phyloP scores from a whole-genome alignment of 2,888 invertebrate genomes.

The Pollenia labialis region DNA sequence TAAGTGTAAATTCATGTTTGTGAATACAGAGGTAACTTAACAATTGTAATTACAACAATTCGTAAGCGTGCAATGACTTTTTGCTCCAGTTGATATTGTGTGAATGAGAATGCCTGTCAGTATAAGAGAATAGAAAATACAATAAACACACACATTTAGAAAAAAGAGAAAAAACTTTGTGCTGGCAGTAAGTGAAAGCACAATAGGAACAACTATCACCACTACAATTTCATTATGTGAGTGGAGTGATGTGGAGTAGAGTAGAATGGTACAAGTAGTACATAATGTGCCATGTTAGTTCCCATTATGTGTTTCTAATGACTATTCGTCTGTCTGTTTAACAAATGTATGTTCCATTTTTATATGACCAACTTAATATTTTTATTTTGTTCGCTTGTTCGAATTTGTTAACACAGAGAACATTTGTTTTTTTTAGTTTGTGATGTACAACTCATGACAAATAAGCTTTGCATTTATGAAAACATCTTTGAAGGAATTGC shows the following conservation, averaged over 20 bases:
- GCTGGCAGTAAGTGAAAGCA: conserved; percentile 64
- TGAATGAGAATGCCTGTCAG: conserved; percentile 59
- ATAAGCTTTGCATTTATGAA: neutral
- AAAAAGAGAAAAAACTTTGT: conserved; percentile 25
- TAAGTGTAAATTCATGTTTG: conserved; percentile 2
- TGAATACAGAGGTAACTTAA: conserved; percentile 54
- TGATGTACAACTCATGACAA: neutral
- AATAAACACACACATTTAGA: conserved; percentile 6
- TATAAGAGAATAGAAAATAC: conserved; percentile 47
- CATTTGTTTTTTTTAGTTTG: neutral
- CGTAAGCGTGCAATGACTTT: conserved; percentile 72
- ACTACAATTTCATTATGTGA: conserved; percentile 42
- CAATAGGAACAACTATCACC: conserved; percentile 47
- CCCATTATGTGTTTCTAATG: conserved; percentile 54
- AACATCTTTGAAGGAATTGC: neutral
- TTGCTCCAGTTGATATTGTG: conserved; percentile 71
- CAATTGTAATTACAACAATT: conserved; percentile 72
- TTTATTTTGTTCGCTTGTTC: neutral
- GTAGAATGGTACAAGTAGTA: neutral
- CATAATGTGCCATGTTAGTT: conserved; percentile 62
- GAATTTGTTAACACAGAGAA: conserved; percentile 29
- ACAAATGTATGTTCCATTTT: conserved; percentile 56
- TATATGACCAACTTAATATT: conserved; percentile 44
- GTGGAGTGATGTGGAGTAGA: conserved; percentile 3
- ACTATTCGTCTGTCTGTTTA: conserved; percentile 49